A percentile compares a stretch with the other conserved stretches of the same genome.
These are phyloP conservation scores for Stigmatopora nigra DNA, from an alignment of 2,113 vertebrate species.

Conservation along the genomic window DNA sequence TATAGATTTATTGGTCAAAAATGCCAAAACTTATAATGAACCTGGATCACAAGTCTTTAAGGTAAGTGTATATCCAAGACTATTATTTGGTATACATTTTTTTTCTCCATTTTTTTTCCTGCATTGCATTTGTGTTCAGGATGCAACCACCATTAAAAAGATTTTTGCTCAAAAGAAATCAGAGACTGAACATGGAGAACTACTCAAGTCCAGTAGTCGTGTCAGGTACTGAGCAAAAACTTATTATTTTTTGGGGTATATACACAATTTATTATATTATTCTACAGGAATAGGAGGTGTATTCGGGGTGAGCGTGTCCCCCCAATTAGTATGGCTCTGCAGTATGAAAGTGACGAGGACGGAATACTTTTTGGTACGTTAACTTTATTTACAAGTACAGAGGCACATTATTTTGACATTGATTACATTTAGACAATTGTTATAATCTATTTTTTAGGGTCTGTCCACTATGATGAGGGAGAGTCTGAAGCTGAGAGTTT, in stretches of 20 bases:
- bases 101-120: not conserved
- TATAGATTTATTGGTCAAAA: slow-evolving; percentile 91
- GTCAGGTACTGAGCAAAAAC: slow-evolving; percentile 74
- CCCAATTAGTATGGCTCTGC: slow-evolving; percentile 94
- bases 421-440: not conserved
- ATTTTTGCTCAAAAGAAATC: slow-evolving; percentile 93
- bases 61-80: slow-evolving; percentile 61
- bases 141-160: slow-evolving; percentile 98
- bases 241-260: too few relatives aligned
- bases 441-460: slow-evolving; percentile 42
- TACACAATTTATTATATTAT: not conserved
- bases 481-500: slow-evolving; percentile 94
- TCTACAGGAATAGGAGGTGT: slow-evolving; percentile 84
- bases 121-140: slow-evolving; percentile 64
- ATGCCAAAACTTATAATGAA: slow-evolving; percentile 97
- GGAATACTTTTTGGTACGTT: slow-evolving; percentile 84
- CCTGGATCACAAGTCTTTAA: slow-evolving; percentile 98
- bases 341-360: slow-evolving; percentile 97
- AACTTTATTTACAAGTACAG: not conserved
- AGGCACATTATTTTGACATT: not conserved
- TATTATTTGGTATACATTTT: not conserved
- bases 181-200: slow-evolving; percentile 91
- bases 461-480: slow-evolving; percentile 85
- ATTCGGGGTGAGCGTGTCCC: slow-evolving; percentile 91
- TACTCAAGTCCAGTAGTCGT: slow-evolving; percentile 90